A percentile compares a stretch with the other conserved stretches of the same genome.
Conservation (phyloP, 2,113 vertebrate genomes). For the Ptychochromis oligacanthus region DNA sequence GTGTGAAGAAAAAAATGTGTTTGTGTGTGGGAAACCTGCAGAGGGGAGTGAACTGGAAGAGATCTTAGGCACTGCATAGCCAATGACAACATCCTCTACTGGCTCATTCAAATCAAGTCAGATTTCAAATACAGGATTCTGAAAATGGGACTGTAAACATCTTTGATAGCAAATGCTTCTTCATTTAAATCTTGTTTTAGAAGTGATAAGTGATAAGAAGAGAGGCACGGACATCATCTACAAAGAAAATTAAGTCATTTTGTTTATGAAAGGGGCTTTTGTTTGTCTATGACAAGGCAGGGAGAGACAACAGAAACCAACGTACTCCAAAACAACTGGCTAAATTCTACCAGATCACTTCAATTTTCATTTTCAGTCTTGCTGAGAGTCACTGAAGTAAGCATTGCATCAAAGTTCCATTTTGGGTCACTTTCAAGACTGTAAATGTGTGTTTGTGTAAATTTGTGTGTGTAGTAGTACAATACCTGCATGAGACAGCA, state of each 20-base stretch:
- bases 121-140: not conserved
- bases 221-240: not conserved
- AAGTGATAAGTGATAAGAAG: constrained; percentile 5
- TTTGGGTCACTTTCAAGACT: constrained; percentile 7
- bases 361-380: constrained; percentile 53
- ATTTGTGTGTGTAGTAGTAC: not conserved
- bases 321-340: constrained; percentile 52
- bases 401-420: constrained; percentile 15
- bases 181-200: not conserved
- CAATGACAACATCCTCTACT: constrained; percentile 17
- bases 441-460: constrained; percentile 7
- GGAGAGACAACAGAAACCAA: constrained; percentile 56
- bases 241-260: not conserved
- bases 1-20: constrained; percentile 9
- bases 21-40: constrained; percentile 11
- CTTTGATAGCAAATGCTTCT: constrained; percentile 9
- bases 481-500: constrained; percentile 96
- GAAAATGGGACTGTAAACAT: constrained; percentile 21
- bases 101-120: not conserved
- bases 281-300: constrained; percentile 55
- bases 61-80: not conserved
- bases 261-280: constrained; percentile 59
- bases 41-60: constrained; percentile 17
- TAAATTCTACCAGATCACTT: constrained; percentile 70
- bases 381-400: constrained; percentile 29